Evolutionary conservation across 1,140 invertebrate genomes (phyloP).

Genomic region (Tachypleus tridentatus): DNA sequence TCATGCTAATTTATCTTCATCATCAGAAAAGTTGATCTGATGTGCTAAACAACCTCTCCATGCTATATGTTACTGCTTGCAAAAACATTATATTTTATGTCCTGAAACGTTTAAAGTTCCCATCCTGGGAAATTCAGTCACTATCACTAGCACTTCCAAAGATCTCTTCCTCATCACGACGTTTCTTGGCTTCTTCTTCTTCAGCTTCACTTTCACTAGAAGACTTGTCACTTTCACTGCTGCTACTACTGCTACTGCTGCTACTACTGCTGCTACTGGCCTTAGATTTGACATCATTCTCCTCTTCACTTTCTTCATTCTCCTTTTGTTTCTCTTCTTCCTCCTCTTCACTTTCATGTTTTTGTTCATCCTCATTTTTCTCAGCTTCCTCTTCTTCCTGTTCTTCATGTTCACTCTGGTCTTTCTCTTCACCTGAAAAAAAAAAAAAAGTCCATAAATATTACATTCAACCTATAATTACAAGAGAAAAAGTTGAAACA

Average conservation of each 20-base stretch:
- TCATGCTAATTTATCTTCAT: too few species aligned
- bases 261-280: constrained; percentile 8
- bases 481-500: too few species aligned
- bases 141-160: constrained; percentile 33
- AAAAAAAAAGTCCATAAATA: background rate
- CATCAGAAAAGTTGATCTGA: too few species aligned
- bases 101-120: too few species aligned
- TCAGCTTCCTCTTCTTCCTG: constrained; percentile 19
- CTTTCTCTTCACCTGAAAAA: constrained; percentile 3
- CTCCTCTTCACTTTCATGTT: constrained; percentile 24
- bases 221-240: background rate
- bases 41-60: too few species aligned
- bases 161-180: constrained; percentile 37
- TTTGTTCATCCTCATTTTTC: constrained; percentile 22
- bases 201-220: constrained; percentile 25
- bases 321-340: constrained; percentile 9
- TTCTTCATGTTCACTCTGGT: constrained; percentile 14
- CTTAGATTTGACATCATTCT: constrained; percentile 16
- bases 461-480: background rate
- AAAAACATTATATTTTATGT: too few species aligned
- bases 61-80: too few species aligned
- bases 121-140: background rate
- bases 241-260: background rate
- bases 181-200: constrained; percentile 19
- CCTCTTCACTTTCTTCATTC: constrained; percentile 9